These are phyloP conservation scores for Drosophila trichaetosa DNA, from an alignment of 2,888 invertebrate genomes.

Conservation along the genomic window DNA sequence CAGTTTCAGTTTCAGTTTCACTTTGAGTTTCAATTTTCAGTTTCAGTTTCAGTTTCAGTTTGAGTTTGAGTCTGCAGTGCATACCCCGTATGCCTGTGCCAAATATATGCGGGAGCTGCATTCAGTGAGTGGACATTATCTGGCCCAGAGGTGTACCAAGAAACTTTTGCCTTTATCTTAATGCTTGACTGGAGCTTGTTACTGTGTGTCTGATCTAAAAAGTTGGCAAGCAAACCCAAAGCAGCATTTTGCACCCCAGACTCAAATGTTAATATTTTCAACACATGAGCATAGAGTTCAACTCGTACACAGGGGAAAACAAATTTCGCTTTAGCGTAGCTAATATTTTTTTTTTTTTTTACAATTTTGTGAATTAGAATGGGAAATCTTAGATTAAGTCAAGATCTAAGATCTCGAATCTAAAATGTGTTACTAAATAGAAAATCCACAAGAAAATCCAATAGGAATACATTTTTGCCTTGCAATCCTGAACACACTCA, in stretches of 20 bases:
- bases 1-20: slow-evolving; percentile 15
- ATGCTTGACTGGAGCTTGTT: slow-evolving; percentile 51
- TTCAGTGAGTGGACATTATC: slow-evolving; percentile 9
- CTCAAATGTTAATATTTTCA: background rate
- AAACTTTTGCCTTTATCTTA: slow-evolving; percentile 60
- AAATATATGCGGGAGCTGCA: slow-evolving; percentile 42
- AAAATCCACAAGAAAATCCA: background rate
- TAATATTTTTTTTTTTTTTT: background rate
- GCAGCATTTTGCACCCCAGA: background rate
- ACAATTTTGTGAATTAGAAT: background rate
- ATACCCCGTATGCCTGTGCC: background rate
- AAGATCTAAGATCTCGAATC: background rate
- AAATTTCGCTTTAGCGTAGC: background rate
- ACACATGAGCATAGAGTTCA: slow-evolving; percentile 11
- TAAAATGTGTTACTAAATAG: background rate
- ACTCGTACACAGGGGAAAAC: background rate
- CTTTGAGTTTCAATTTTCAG: slow-evolving; percentile 2
- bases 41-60: slow-evolving; percentile 3
- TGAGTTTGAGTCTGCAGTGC: slow-evolving; percentile 3
- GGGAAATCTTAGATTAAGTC: background rate
- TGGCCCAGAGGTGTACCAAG: slow-evolving; percentile 43
- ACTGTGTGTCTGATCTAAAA: slow-evolving; percentile 4
- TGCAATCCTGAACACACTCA: background rate
- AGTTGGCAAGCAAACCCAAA: slow-evolving; percentile 4
- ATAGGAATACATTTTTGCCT: background rate